Conservation (phyloP, 2,888 invertebrate species). For the Conops quadrifasciatus region DNA sequence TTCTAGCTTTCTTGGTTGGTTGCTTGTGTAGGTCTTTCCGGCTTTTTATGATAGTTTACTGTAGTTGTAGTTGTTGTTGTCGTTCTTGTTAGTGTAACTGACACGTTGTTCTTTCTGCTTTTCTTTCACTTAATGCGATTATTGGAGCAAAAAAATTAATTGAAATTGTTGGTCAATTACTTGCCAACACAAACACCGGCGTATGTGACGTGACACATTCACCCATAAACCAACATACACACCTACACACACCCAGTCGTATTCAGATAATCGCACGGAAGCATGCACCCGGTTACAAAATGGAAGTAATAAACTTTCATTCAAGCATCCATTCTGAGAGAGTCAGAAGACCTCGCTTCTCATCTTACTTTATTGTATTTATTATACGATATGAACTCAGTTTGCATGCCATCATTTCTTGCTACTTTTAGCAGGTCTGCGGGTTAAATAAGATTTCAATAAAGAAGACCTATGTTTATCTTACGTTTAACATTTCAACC, state of each 20-base stretch:
- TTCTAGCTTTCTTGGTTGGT: background rate
- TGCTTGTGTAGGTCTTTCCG: background rate
- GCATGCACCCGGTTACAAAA: background rate
- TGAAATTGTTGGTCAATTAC: slow-evolving; percentile 61
- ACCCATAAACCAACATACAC: slow-evolving; percentile 11
- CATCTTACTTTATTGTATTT: background rate
- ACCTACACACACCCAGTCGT: background rate
- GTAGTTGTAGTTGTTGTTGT: slow-evolving; percentile 4
- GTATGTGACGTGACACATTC: slow-evolving; percentile 3
- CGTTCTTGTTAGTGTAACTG: background rate
- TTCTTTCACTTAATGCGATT: slow-evolving; percentile 47
- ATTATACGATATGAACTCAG: too few species aligned
- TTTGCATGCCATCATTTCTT: too few species aligned
- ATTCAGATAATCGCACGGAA: background rate
- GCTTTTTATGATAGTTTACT: background rate
- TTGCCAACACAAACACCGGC: slow-evolving; percentile 28
- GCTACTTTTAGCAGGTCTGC: too few species aligned
- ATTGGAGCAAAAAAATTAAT: slow-evolving; percentile 64
- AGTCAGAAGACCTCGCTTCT: too few species aligned
- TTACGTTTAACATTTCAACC: too few species aligned
- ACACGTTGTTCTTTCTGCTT: background rate
- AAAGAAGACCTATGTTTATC: too few species aligned
- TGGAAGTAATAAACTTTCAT: too few species aligned
- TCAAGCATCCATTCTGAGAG: too few species aligned
- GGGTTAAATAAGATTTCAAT: too few species aligned